Evolutionary conservation across 53 echinoderm and acorn worm genomes (phyloP).

Genomic region (Crossaster papposus): DNA sequence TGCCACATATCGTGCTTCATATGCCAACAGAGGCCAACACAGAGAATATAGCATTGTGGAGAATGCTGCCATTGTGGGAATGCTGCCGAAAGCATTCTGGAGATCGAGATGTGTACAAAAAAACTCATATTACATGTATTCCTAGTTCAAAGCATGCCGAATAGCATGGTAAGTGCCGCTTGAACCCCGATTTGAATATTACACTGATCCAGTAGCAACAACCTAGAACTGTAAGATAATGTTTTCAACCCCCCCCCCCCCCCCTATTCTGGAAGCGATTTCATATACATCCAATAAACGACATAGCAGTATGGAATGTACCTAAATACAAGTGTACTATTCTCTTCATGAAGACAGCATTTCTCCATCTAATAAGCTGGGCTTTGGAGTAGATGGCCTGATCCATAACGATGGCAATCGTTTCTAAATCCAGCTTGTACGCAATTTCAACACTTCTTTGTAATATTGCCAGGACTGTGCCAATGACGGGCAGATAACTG

Average conservation of each 20-base stretch:
- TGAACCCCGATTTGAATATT: slow-evolving; percentile 69
- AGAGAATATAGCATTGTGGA: no score
- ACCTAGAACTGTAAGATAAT: slow-evolving; percentile 70
- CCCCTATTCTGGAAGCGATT: slow-evolving; percentile 75
- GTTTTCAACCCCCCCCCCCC: no score
- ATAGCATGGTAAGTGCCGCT: no score
- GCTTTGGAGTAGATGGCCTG: slow-evolving; percentile 75
- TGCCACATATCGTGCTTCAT: no score
- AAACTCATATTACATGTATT: no score
- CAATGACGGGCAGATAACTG: slow-evolving; percentile 15
- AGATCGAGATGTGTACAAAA: no score
- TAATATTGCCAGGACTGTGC: slow-evolving; percentile 65
- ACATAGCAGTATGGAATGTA: slow-evolving; percentile 75
- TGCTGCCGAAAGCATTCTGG: no score
- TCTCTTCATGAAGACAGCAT: slow-evolving; percentile 55
- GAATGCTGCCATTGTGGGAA: no score
- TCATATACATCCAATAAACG: slow-evolving; percentile 64
- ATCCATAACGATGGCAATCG: slow-evolving; percentile 69
- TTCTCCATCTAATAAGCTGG: slow-evolving; percentile 65
- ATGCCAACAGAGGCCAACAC: no score
- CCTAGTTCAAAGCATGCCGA: no score
- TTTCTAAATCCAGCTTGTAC: slow-evolving; percentile 52
- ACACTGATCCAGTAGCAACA: slow-evolving; percentile 72
- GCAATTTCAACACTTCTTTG: slow-evolving; percentile 66
- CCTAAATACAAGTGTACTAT: slow-evolving; percentile 70